A percentile compares a stretch with the other conserved stretches of the same genome.
phyloP scores from a whole-genome alignment of 2,888 invertebrate species.

The Polia nebulosa region DNA sequence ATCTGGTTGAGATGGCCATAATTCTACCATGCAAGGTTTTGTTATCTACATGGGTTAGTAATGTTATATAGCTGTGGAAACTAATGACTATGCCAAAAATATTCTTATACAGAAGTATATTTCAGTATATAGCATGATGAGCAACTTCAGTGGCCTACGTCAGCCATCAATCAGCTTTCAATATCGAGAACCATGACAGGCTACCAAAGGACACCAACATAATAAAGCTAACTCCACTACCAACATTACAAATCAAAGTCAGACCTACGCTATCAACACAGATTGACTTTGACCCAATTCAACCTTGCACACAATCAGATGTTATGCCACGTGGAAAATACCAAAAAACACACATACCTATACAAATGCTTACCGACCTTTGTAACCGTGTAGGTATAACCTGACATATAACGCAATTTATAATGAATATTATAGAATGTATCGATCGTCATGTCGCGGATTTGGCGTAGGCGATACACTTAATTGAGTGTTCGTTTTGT shows the following conservation, averaged over 20 bases:
- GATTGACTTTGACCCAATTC: constrained; percentile 61
- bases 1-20: too few species aligned
- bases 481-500: constrained; percentile 72
- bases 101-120: too few species aligned
- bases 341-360: constrained; percentile 47
- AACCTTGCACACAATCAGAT: constrained; percentile 40
- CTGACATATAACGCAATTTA: constrained; percentile 77
- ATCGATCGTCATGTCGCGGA: constrained; percentile 71
- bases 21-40: too few species aligned
- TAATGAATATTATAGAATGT: constrained; percentile 74
- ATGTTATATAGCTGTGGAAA: too few species aligned
- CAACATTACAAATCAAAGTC: constrained; percentile 22
- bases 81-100: too few species aligned
- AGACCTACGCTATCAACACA: constrained; percentile 37
- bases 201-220: background rate
- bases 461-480: constrained; percentile 74
- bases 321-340: constrained; percentile 52
- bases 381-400: constrained; percentile 72
- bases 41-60: too few species aligned
- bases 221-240: background rate
- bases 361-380: constrained; percentile 63
- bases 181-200: background rate
- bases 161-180: background rate
- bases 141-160: background rate
- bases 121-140: background rate